A percentile compares a stretch with the other conserved stretches of the same genome.
phyloP scores from a whole-genome alignment of 2,888 invertebrate species.

The Philhelius pedissequus region DNA sequence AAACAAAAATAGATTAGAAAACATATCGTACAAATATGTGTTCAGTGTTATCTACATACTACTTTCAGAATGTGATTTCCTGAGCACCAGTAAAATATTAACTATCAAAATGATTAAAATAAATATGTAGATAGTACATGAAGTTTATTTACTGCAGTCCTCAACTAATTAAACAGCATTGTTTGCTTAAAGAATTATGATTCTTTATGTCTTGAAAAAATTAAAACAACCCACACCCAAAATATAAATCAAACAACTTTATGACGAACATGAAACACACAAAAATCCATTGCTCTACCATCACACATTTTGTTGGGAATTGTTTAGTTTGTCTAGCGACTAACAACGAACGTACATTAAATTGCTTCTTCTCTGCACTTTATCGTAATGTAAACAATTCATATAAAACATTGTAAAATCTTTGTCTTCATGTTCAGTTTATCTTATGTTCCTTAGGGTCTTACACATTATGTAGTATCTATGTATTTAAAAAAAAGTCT shows the following conservation, averaged over 20 bases:
- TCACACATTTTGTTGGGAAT: conserved; percentile 1
- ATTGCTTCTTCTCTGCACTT: conserved; percentile 37
- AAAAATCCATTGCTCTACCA: conserved; percentile 34
- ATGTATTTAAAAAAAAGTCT: conserved; percentile 12
- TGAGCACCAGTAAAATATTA: no score
- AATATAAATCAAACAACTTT: conserved; percentile 58
- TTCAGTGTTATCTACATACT: no score
- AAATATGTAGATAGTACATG: no score
- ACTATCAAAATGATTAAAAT: no score
- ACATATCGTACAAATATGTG: no score
- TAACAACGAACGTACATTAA: not conserved
- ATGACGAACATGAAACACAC: conserved; percentile 47
- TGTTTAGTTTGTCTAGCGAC: not conserved
- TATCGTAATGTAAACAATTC: conserved; percentile 63
- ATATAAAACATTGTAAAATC: conserved; percentile 45
- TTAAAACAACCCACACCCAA: conserved; percentile 1
- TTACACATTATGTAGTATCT: not conserved
- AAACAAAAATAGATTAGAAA: no score
- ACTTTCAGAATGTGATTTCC: no score
- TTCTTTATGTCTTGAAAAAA: not conserved
- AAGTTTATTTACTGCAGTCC: no score
- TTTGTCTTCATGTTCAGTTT: conserved; percentile 18
- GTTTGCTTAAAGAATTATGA: no score
- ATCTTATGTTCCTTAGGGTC: not conserved
- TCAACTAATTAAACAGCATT: no score